A percentile compares a stretch with the other conserved stretches of the same genome.
These are phyloP conservation scores for Drosophila pseudoobscura DNA, from an alignment of 1,140 invertebrate genomes.

Conservation along the genomic window DNA sequence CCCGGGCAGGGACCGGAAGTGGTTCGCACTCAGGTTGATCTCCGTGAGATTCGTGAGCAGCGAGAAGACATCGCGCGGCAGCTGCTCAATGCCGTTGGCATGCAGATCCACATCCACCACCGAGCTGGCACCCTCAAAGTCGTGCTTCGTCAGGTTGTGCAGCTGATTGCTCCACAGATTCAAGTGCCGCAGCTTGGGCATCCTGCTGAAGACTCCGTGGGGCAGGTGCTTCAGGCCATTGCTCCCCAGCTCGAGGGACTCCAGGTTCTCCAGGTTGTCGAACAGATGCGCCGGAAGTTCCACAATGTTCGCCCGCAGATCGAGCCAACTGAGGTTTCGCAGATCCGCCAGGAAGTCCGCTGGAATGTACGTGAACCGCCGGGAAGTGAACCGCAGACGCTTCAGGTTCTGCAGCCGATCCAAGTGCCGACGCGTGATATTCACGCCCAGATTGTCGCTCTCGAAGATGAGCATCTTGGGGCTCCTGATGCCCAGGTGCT, in stretches of 20 bases:
- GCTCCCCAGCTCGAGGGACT: conserved; percentile 86
- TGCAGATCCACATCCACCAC: conserved; percentile 86
- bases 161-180: conserved; percentile 87
- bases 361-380: conserved; percentile 84
- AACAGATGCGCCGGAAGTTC: conserved; percentile 85
- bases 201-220: conserved; percentile 85
- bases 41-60: conserved; percentile 85
- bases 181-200: conserved; percentile 85
- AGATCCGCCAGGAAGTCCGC: conserved; percentile 86
- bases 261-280: conserved; percentile 84
- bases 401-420: conserved; percentile 57
- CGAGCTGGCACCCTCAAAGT: conserved; percentile 85
- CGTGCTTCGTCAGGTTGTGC: conserved; percentile 85
- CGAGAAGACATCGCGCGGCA: conserved; percentile 85
- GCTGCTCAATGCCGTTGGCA: conserved; percentile 85
- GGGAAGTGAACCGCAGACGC: conserved; percentile 66
- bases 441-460: conserved; percentile 70
- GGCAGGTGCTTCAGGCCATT: conserved; percentile 86
- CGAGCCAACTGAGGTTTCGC: conserved; percentile 85
- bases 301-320: conserved; percentile 86
- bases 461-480: conserved; percentile 67
- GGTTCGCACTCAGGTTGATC: conserved; percentile 86
- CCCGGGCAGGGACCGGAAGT: conserved; percentile 85
- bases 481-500: conserved; percentile 62
- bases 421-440: conserved; percentile 68